Base-by-base conservation (phyloP, 2,797 vertebrate genomes). In the Anableps anableps region DNA sequence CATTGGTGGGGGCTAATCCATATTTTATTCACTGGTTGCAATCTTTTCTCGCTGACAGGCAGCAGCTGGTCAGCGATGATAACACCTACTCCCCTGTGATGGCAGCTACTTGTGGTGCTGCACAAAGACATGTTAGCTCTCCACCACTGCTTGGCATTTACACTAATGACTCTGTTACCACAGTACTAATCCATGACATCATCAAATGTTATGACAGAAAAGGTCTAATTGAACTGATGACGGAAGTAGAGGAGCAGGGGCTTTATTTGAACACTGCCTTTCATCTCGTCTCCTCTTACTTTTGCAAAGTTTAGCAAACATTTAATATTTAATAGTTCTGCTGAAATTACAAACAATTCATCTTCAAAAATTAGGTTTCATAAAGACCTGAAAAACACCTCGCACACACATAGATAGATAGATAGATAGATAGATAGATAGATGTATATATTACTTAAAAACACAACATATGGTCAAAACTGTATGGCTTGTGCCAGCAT, bases 121-220 rank as follows among this genome's bases (percentile, higher is more conserved):
- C n/a, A 31, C 38, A 75, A 75, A 17, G 26, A 58, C 16, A 36
- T 75, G 51, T 43, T 58, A 58, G 73, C 13, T 58, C 23, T 58
- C 21, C 64, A 68, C 64, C 36, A 41, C 64, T 68, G 64, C 64
- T 26, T 68, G 11, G 66, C 66, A 41, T 68, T 68, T 68, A 26
- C 66, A 41, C 51, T 58, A 43, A 58, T 75, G 51, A 58, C 36
- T 74, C 53, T 75, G 53, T 75, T 43, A 43, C 38, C 26, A 58
- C 36, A 75, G 36, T 19, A 26, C 51, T 53, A 55, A 43, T 41
- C 51, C 36, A 55, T n/a, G 51, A 38, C 13, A 14, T 55, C 36
- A 29, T 74, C 51, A 41, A n/a, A 38, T 55, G 26, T 55, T 74
- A 36, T 74, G 36, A 29, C 7, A 29, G 23, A 21, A 29, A 16